Base-by-base conservation (phyloP, 2,113 vertebrate genomes). In the Vulpes lagopus region DNA sequence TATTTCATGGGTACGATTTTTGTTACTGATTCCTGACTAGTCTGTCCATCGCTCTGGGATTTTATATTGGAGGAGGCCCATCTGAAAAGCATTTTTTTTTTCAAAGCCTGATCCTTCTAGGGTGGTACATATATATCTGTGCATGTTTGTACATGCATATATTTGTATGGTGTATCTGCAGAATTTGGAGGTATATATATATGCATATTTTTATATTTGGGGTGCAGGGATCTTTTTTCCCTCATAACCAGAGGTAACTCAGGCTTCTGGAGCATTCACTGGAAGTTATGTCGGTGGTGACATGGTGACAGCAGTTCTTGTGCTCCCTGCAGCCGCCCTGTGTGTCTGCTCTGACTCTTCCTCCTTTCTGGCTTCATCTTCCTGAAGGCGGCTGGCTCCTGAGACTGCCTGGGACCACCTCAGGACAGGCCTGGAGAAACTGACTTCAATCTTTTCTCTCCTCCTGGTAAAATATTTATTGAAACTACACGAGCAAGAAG, bases 381-480 rank as follows among this genome's bases (percentile, higher is more conserved):
- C 80, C 83, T 14, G 69, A 88, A 82, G 81, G 15, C 55, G 38
- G 76, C 74, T 57, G 82, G 62, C 76, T 53, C 1, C 30, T 0
- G 57, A 14, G 65, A 91, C 80, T 27, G 14, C 95, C 55, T 43
- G 74, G n/a, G n/a, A 22, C 73, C 73, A 23, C 84, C 85, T 94
- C 35, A 3, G 71, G 87, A 82, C 94, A 94, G 87, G 82, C 96
- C 88, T 25, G 59, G 67, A 93, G 95, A 55, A 15, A 15, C 57
- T 85, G 57, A 96, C 97, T 74, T 89, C 94, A 96, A 20, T 71
- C 89, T 97, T 53, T 92, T 85, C 96, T 97, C 91, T 94, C 78
- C 22, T 97, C 96, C 97, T 98, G 79, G 95, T 96, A 60, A 96
- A 74, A 93, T 60, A 62, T 95, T 96, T 76, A 86, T 83, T 97